Percentiles rank a stretch among this genome's conserved stretches.
Evolutionary conservation across 1,140 invertebrate species (phyloP).

Genomic region (Tribolium castaneum): DNA sequence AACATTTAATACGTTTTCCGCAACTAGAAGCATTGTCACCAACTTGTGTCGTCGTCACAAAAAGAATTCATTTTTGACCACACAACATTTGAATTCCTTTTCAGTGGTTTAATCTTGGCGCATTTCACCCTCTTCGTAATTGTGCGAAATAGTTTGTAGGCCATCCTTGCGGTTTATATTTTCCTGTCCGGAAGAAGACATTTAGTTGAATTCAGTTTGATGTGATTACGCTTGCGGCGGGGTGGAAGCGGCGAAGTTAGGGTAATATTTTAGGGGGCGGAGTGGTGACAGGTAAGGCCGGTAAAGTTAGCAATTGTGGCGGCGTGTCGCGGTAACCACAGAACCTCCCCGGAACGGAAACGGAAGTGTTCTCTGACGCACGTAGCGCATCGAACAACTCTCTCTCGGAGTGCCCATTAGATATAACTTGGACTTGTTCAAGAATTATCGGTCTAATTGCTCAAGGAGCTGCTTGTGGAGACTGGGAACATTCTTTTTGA

Average conservation of each 20-base stretch:
- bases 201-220: constrained; percentile 33
- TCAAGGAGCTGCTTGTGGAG: not conserved
- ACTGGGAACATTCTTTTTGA: not conserved
- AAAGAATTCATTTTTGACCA: too few species aligned
- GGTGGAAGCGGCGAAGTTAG: constrained; percentile 23
- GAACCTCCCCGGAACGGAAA: constrained; percentile 32
- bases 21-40: too few species aligned
- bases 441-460: constrained; percentile 31
- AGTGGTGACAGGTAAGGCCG: constrained; percentile 44
- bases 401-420: constrained; percentile 41
- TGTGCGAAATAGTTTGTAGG: constrained; percentile 27
- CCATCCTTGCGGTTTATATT: constrained; percentile 2
- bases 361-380: constrained; percentile 43
- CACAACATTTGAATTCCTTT: too few species aligned
- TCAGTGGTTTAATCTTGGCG: too few species aligned
- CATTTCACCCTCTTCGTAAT: too few species aligned
- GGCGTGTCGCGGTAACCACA: constrained; percentile 38
- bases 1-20: not conserved
- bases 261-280: constrained; percentile 38
- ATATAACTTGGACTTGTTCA: constrained; percentile 28
- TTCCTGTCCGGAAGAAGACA: constrained; percentile 26
- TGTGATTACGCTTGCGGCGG: constrained; percentile 28
- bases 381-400: constrained; percentile 38
- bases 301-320: constrained; percentile 44
- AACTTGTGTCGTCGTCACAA: too few species aligned